Conservation (phyloP, 2,113 vertebrate genomes). For the Forbesichthys agassizii region DNA sequence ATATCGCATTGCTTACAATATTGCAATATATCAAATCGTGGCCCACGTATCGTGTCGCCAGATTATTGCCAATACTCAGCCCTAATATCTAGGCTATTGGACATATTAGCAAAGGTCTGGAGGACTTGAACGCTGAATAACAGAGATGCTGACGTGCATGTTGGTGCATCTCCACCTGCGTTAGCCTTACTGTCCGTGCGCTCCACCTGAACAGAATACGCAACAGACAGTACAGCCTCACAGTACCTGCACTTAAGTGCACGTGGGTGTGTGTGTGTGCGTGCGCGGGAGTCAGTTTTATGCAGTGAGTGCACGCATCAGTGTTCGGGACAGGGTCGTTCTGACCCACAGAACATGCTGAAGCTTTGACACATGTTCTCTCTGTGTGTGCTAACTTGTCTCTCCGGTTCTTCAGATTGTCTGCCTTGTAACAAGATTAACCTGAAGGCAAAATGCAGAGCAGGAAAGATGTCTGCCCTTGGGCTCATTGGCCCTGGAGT, state of each 20-base stretch:
- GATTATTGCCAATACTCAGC: too few relatives aligned
- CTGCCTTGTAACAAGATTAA: conserved; percentile 55
- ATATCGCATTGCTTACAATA: too few relatives aligned
- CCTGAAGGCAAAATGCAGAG: conserved; percentile 66
- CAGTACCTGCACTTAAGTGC: conserved; percentile 14
- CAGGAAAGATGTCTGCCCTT: conserved; percentile 63
- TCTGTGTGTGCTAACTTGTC: not conserved
- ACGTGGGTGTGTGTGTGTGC: conserved; percentile 22
- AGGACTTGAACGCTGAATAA: conserved; percentile 25
- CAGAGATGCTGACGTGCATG: conserved; percentile 38
- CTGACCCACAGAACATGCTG: too few relatives aligned
- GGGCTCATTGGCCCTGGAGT: conserved; percentile 53
- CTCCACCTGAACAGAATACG: conserved; percentile 43
- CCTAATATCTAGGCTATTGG: conserved; percentile 1
- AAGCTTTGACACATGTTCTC: too few relatives aligned
- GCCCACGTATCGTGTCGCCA: too few relatives aligned
- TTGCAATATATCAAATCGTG: too few relatives aligned
- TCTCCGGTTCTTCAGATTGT: conserved; percentile 17
- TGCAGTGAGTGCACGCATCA: too few relatives aligned
- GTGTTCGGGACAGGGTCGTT: too few relatives aligned
- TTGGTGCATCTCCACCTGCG: conserved; percentile 42
- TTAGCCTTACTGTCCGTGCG: conserved; percentile 50
- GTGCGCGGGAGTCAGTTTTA: not conserved
- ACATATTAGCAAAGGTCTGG: conserved; percentile 1
- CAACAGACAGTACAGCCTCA: conserved; percentile 16